Conservation (phyloP, 2,797 vertebrate species). For the Takifugu ocellatus region DNA sequence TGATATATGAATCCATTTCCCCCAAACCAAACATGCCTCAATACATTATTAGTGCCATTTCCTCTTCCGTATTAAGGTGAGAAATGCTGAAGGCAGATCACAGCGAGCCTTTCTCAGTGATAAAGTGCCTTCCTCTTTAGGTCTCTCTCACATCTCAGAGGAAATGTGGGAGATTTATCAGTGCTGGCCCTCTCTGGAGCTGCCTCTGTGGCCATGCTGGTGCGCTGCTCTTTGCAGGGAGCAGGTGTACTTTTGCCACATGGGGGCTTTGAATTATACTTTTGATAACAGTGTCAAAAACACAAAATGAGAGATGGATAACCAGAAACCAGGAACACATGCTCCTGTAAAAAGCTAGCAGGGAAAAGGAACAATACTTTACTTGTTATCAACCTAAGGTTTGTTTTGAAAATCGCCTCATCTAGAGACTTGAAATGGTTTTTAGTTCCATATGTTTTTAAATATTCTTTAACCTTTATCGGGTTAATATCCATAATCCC, state of each 20-base stretch:
- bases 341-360: slow-evolving; percentile 24
- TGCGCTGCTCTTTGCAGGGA: slow-evolving; percentile 52
- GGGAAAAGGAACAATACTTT: slow-evolving; percentile 3
- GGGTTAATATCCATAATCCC: slow-evolving; percentile 36
- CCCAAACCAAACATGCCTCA: slow-evolving; percentile 81
- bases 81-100: slow-evolving; percentile 75
- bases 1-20: slow-evolving; percentile 82
- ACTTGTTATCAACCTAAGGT: slow-evolving; percentile 10
- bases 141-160: slow-evolving; percentile 71
- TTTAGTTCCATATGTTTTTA: slow-evolving; percentile 37
- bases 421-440: slow-evolving; percentile 18
- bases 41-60: slow-evolving; percentile 82
- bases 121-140: slow-evolving; percentile 76
- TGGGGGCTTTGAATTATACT: slow-evolving; percentile 53
- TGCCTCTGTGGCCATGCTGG: slow-evolving; percentile 43
- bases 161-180: slow-evolving; percentile 81
- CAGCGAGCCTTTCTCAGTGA: slow-evolving; percentile 73
- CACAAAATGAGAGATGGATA: slow-evolving; percentile 54
- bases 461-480: slow-evolving; percentile 61
- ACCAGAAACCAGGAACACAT: slow-evolving; percentile 22
- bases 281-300: slow-evolving; percentile 66
- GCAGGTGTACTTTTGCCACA: slow-evolving; percentile 63
- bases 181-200: slow-evolving; percentile 59
- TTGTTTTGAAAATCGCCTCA: slow-evolving; percentile 23
- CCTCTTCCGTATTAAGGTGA: slow-evolving; percentile 75